Conservation (phyloP, 2,797 vertebrate genomes). For the Diglossa cyanea region DNA sequence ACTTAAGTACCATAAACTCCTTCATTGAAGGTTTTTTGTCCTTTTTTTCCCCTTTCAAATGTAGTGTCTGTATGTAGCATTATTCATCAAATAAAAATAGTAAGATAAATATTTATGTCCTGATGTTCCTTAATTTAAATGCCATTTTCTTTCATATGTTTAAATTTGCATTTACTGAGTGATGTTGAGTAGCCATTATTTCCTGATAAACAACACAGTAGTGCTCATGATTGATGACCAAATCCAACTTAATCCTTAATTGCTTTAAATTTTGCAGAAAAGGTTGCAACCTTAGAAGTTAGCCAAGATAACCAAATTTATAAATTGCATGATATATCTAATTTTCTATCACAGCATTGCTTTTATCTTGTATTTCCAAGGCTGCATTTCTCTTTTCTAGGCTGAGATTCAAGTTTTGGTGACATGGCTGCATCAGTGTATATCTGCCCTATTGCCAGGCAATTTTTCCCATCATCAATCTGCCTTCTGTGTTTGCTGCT, state of each 20-base stretch:
- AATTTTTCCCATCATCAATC: not conserved
- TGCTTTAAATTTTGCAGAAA: not conserved
- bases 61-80: not conserved
- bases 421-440: not conserved
- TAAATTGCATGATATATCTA: not conserved
- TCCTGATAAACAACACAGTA: not conserved
- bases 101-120: conserved; percentile 9
- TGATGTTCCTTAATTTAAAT: not conserved
- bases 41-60: not conserved
- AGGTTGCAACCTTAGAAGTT: not conserved
- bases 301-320: not conserved
- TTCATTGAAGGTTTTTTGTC: not conserved
- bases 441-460: not conserved
- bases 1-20: conserved; percentile 16
- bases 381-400: not conserved
- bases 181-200: not conserved
- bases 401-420: not conserved
- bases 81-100: not conserved
- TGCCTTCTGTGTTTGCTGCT: not conserved
- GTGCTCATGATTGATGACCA: not conserved
- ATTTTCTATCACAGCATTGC: not conserved
- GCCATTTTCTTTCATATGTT: not conserved
- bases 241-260: not conserved
- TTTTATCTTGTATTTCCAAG: not conserved
- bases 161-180: not conserved